Percentiles rank a stretch among this genome's conserved stretches.
These are phyloP conservation scores for Tragelaphus strepsiceros DNA, from an alignment of 2,113 vertebrate genomes.

Conservation along the genomic window DNA sequence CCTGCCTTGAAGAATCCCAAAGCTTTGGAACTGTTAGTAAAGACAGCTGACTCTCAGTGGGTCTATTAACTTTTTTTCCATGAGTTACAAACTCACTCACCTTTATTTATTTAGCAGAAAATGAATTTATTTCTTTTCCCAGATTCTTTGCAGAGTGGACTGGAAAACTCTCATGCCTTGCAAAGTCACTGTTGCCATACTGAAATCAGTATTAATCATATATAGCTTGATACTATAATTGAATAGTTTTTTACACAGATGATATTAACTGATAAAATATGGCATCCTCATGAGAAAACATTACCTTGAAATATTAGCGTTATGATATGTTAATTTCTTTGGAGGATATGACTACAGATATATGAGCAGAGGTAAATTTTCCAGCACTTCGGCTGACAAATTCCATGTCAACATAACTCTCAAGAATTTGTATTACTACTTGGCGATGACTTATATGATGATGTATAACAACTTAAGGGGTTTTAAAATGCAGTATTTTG, in stretches of 20 bases:
- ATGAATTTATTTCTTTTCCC: constrained; percentile 4
- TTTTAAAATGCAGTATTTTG: constrained; percentile 87
- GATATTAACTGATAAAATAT: constrained; percentile 88
- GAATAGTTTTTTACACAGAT: constrained; percentile 82
- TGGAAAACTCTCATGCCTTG: constrained; percentile 53
- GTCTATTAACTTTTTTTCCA: neutral
- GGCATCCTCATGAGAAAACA: constrained; percentile 85
- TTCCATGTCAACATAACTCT: constrained; percentile 87
- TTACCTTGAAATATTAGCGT: constrained; percentile 88
- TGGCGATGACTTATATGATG: constrained; percentile 87
- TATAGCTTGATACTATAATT: constrained; percentile 82
- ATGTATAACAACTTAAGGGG: constrained; percentile 86
- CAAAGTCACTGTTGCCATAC: constrained; percentile 60
- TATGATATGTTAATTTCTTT: constrained; percentile 88
- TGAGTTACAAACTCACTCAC: neutral
- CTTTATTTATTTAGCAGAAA: constrained; percentile 58
- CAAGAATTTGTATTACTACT: constrained; percentile 82
- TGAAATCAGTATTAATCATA: constrained; percentile 82
- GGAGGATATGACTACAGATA: constrained; percentile 80
- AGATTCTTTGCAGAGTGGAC: constrained; percentile 28
- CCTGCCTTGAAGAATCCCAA: neutral
- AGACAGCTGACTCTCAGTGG: neutral
- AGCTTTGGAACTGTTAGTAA: neutral
- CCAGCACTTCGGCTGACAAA: constrained; percentile 84
- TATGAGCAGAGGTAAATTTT: constrained; percentile 85